These are phyloP conservation scores for Epizoanthus scotinus DNA, from an alignment of 92 coral and sea anemone species.

Conservation along the genomic window DNA sequence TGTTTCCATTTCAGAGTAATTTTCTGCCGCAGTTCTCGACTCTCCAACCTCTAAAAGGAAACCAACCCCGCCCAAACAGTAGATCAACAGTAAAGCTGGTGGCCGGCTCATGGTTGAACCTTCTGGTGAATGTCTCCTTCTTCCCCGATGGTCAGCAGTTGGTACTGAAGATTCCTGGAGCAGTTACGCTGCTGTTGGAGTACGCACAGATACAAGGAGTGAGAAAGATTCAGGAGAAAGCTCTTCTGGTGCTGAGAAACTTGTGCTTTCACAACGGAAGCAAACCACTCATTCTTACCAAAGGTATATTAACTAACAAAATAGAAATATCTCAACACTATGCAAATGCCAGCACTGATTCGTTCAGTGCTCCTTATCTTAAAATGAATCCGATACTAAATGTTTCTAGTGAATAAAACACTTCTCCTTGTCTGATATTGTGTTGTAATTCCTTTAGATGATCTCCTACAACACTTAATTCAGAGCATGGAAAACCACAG, in stretches of 20 bases:
- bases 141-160: slow-evolving; percentile 92
- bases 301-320: slow-evolving; percentile 48
- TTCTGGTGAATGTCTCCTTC: slow-evolving; percentile 84
- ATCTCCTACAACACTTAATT: slow-evolving; percentile 71
- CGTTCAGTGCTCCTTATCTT: too few species aligned
- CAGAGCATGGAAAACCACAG: slow-evolving; percentile 58
- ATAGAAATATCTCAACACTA: neutral
- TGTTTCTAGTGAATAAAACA: too few species aligned
- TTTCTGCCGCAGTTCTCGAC: slow-evolving; percentile 84
- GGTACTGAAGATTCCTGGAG: slow-evolving; percentile 78
- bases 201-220: slow-evolving; percentile 51
- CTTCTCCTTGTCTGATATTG: neutral
- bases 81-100: too few species aligned
- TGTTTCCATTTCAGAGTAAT: slow-evolving; percentile 65
- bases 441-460: slow-evolving; percentile 48
- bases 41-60: slow-evolving; percentile 71
- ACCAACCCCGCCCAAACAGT: slow-evolving; percentile 58
- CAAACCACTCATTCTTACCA: slow-evolving; percentile 84
- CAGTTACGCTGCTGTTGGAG: slow-evolving; percentile 67
- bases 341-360: too few species aligned
- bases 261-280: slow-evolving; percentile 87
- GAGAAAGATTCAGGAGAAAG: slow-evolving; percentile 63
- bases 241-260: slow-evolving; percentile 89
- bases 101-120: slow-evolving; percentile 65
- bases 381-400: too few species aligned